Evolutionary conservation across 1,140 invertebrate species (phyloP), one percentile per base, ranked within the genome.

Genomic region (Pseudobourletiella spinata): DNA sequence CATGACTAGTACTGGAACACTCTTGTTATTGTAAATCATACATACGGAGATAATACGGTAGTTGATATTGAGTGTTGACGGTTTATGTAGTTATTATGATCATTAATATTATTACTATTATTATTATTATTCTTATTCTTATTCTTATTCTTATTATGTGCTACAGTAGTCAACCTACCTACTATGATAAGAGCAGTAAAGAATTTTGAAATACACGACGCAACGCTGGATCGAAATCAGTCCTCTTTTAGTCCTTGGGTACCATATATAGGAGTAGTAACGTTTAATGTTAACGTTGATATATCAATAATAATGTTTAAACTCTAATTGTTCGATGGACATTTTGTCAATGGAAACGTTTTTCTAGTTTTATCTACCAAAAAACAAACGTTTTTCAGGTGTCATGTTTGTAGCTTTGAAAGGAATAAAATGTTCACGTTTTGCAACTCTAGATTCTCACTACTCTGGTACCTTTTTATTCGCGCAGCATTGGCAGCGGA

Each of bases 281-380:
- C 18, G 44, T 15, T 48, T 15, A 15, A 48, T 48, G 8, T 39
- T 39, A 39, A 48, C 22, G 22, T 48, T 14, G 18, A 15, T 18
- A 48, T 48, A 48, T 48, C 44, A 48, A 48, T 22, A 48, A 48
- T 48, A 48, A 48, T 48, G 44, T 48, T 22, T 48, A 48, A 48
- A n/a, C n/a, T 48, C 44, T 48, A 48, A 48, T 48, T 48, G 20
- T 48, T 48, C 20, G n/a, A 57, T 57, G 51, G 60, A 62, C 60
- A 62, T 62, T 63, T 63, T 63, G 61, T 61, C 60, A 57, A 42
- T 30, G 61, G 55, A 57, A 28, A 63, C 39, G 48, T 63, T 63
- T 63, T 63, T 63, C 61, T 56, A 63, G 61, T 63, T 63, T 63
- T 63, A 57, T 63, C 61, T 63, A 63, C 61, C 44, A 57, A 63